These are phyloP conservation scores for Heliconius aoede DNA, from an alignment of 2,888 invertebrate genomes.

Conservation along the genomic window DNA sequence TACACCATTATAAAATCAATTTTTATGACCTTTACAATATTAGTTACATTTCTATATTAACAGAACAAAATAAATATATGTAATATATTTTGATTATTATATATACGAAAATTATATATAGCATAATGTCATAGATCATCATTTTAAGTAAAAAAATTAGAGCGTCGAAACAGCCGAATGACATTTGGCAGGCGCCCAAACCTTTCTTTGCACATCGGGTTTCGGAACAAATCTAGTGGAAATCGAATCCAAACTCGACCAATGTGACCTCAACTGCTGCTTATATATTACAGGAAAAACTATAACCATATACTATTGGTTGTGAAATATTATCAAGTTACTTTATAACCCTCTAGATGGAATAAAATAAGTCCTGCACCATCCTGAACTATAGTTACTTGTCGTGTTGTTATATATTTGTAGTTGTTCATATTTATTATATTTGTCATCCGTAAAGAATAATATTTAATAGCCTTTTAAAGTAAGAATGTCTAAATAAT, in stretches of 20 bases:
- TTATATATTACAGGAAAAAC: constrained; percentile 29
- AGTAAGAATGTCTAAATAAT: background rate
- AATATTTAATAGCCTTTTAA: background rate
- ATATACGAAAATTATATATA: too few species aligned
- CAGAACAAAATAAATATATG: background rate
- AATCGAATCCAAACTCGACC: constrained; percentile 50
- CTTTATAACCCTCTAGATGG: background rate
- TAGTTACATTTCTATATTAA: background rate
- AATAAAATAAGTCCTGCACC: background rate
- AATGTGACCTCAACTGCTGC: constrained; percentile 43
- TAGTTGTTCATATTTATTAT: background rate
- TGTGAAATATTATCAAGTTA: constrained; percentile 14
- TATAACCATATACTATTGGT: background rate
- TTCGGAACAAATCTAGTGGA: constrained; percentile 68
- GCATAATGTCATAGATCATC: constrained; percentile 60
- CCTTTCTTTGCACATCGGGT: constrained; percentile 59
- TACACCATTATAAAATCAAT: too few species aligned
- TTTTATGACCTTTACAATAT: background rate
- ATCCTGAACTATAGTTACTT: background rate
- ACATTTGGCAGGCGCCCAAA: constrained; percentile 72
- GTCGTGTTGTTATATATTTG: background rate
- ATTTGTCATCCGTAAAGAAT: background rate
- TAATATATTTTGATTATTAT: constrained; percentile 6
- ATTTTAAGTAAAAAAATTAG: constrained; percentile 71
- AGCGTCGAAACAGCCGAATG: constrained; percentile 66